Base-by-base conservation (phyloP, 2,888 invertebrate species). In the Leptopterna dolabrata region DNA sequence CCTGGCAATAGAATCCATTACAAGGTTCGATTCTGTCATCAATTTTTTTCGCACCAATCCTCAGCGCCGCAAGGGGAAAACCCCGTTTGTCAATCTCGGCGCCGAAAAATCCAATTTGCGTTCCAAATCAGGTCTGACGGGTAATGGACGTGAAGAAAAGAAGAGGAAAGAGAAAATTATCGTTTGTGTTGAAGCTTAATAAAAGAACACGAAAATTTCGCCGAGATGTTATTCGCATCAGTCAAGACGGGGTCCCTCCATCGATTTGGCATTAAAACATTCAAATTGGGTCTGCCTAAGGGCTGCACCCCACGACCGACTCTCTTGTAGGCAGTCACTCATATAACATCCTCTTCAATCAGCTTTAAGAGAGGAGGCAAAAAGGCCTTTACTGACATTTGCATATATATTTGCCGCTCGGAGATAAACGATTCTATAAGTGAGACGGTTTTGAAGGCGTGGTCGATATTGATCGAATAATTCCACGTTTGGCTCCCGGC, bases 201-300 rank as follows among this genome's bases (percentile, higher is more conserved):
- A 36, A 41, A 76, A 43, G 13, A 19, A 76, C 36, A n/a, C 76
- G 43, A 76, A 76, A 43, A 76, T 76, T 19, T 63, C 24, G 24
- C 63, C 63, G 63, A 63, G 63, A 63, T 63, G 63, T 63, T 24
- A 63, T 63, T 55, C 51, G 63, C 63, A 63, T 63, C 63, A 63
- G 63, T 63, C 63, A 24, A 24, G 24, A 63, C 24, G 16, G 11
- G 55, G 9, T 7, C 51, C 51, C 63, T 24, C 7, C 63, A 63
- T 2, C 24, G 63, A 24, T 19, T 63, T 63, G 63, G 13, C 24
- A 63, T 63, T 63, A 63, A 63, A 63, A 63, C 63, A 63, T 63
- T 63, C 63, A 63, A 63, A 63, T 63, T 63, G 63, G 51, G 24
- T 4, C 24, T 63, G 63, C 63, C 76, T 2, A 27, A 76, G 76